Evolutionary conservation across 1,140 invertebrate species (phyloP), one percentile per base, ranked within the genome.

Genomic region (Gryon sp.): DNA sequence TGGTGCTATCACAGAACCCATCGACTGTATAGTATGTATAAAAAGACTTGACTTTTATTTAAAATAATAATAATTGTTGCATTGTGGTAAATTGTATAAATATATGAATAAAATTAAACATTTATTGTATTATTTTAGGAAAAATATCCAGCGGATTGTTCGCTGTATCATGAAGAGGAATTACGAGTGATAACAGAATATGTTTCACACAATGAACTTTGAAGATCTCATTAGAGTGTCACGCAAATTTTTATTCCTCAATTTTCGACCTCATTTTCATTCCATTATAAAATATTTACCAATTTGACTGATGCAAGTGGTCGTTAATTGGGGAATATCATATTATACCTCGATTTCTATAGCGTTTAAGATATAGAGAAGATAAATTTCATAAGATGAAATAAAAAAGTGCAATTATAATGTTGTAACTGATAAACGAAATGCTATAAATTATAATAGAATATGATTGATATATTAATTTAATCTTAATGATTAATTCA

Each of bases 111-210:
- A 11, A 6, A 18, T 20, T 14, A 12, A 24, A 20, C 24, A n/a
- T 19, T n/a, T 9, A 16, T 12, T 43, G 22, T 43, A 1, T 16
- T 26, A 40, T 72, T 62, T 0, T 87, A 95, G 94, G 89, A 86
- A 0, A 92, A 91, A 77, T 95, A 93, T 82, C 92, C 93, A 59
- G 92, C 91, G 0, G 91, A 94, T 43, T 95, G 94, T 78, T 90
- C 90, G 18, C 90, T 91, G 1, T 96, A 94, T 87, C 93, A 95
- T 79, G 92, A 94, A 83, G 94, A 95, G 83, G 94, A 96, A 86
- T 86, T 93, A 15, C 92, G 92, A 90, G 93, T 94, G 11, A 95
- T 93, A 16, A 94, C 93, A 19, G 94, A 95, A 90, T 93, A 93
- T 53, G 90, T 92, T 76, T 94, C 95, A 83, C 95, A 90, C 82